Conservation (phyloP, 2,888 invertebrate genomes). For the Polia nebulosa region DNA sequence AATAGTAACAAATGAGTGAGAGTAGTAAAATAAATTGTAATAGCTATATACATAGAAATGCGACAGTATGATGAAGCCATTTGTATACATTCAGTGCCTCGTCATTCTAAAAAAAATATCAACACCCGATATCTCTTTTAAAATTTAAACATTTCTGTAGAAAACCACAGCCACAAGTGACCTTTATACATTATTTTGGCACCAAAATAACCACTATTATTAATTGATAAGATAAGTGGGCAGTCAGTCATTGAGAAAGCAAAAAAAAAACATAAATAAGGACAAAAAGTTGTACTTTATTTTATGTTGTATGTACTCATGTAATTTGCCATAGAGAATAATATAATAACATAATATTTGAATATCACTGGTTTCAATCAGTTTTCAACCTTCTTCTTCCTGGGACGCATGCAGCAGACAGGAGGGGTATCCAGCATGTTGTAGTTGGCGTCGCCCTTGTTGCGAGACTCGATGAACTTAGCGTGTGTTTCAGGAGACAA, state of each 20-base stretch:
- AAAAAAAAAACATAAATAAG: not conserved
- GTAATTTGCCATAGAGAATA: conserved; percentile 19
- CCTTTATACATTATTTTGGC: not conserved
- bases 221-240: conserved; percentile 2
- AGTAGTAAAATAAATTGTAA: no score
- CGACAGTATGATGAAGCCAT: not conserved
- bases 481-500: conserved; percentile 93
- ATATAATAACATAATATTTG: conserved; percentile 15
- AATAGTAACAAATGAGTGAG: no score
- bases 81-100: not conserved
- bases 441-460: conserved; percentile 93
- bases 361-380: conserved; percentile 9
- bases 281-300: conserved; percentile 55
- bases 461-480: conserved; percentile 92
- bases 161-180: conserved; percentile 11
- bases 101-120: not conserved
- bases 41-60: no score
- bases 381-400: conserved; percentile 85
- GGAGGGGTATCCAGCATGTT: conserved; percentile 91
- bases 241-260: not conserved
- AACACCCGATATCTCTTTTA: no score
- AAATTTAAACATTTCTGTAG: not conserved
- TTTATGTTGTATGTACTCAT: conserved; percentile 33
- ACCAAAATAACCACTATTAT: conserved; percentile 3
- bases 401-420: conserved; percentile 87